Percentiles rank a stretch among this genome's conserved stretches.
Conservation (phyloP, 53 echinoderm and acorn worm genomes). For the Mesocentrotus franciscanus region DNA sequence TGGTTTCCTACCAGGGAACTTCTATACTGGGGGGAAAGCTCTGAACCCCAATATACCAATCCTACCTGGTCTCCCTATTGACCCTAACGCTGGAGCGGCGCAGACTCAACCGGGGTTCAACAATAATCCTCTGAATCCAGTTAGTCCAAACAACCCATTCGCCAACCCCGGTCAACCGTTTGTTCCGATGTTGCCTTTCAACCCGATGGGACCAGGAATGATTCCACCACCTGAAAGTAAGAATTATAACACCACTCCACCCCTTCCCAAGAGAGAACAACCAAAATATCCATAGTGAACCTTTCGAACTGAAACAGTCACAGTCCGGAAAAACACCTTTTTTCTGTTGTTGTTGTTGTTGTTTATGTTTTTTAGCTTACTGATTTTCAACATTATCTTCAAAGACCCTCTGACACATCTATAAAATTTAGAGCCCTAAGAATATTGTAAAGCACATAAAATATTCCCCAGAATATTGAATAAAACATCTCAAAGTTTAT, state of each 20-base stretch:
- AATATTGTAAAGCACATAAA: too few species aligned
- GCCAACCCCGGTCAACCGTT: constrained; percentile 64
- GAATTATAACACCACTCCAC: neutral
- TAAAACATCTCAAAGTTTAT: too few species aligned
- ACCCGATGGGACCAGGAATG: constrained; percentile 68
- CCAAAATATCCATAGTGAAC: neutral
- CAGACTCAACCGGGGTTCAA: constrained; percentile 56
- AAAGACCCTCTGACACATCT: too few species aligned
- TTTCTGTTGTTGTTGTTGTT: too few species aligned
- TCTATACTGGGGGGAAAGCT: constrained; percentile 60
- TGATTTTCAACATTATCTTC: too few species aligned
- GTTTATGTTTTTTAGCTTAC: too few species aligned
- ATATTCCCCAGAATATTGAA: too few species aligned
- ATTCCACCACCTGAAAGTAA: constrained; percentile 66
- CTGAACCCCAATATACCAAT: constrained; percentile 41
- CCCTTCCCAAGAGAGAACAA: neutral
- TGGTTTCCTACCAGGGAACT: constrained; percentile 60
- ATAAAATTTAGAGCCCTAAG: too few species aligned
- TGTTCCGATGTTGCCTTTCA: constrained; percentile 63
- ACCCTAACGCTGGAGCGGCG: constrained; percentile 54
- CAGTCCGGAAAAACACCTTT: too few species aligned
- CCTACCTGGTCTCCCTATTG: constrained; percentile 56
- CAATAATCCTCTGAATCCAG: constrained; percentile 57
- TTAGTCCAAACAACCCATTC: constrained; percentile 65
- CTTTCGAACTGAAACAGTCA: too few species aligned